Evolutionary conservation across 2,797 vertebrate genomes (phyloP).

Genomic region (Liasis olivaceus): DNA sequence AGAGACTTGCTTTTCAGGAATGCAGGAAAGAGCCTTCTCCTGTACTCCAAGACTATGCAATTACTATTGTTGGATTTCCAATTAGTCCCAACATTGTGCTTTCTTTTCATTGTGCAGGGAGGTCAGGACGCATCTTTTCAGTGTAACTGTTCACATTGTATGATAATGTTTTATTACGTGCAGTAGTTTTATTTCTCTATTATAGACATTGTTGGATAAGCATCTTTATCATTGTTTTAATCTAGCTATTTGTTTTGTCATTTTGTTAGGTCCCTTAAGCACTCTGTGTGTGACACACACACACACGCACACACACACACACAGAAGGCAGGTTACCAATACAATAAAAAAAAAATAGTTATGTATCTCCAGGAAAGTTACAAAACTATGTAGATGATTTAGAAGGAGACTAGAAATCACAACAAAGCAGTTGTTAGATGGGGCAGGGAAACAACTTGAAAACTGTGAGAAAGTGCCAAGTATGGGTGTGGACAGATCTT

Average conservation of each 20-base stretch:
- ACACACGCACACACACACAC: not conserved
- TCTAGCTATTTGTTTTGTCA: not conserved
- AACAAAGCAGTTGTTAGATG: not conserved
- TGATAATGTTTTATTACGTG: not conserved
- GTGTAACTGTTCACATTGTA: not conserved
- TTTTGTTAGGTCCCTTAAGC: not conserved
- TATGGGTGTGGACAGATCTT: not conserved
- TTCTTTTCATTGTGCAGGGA: not conserved
- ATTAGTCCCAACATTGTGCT: not conserved
- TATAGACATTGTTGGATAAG: not conserved
- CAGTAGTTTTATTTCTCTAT: not conserved
- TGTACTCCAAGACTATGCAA: not conserved
- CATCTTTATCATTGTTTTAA: not conserved
- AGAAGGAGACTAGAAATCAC: not conserved
- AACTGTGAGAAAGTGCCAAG: not conserved
- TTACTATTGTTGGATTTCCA: not conserved
- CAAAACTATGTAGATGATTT: not conserved
- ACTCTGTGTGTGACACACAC: not conserved
- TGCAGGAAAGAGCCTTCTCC: not conserved
- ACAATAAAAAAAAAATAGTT: not conserved
- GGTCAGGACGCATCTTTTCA: not conserved
- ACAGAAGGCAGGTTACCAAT: not conserved
- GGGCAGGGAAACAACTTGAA: not conserved
- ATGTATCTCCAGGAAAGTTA: not conserved
- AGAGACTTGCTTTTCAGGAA: not conserved